A percentile compares a stretch with the other conserved stretches of the same genome.
phyloP scores from a whole-genome alignment of 2,888 invertebrate species.

The Caenorhabditis wallacei region DNA sequence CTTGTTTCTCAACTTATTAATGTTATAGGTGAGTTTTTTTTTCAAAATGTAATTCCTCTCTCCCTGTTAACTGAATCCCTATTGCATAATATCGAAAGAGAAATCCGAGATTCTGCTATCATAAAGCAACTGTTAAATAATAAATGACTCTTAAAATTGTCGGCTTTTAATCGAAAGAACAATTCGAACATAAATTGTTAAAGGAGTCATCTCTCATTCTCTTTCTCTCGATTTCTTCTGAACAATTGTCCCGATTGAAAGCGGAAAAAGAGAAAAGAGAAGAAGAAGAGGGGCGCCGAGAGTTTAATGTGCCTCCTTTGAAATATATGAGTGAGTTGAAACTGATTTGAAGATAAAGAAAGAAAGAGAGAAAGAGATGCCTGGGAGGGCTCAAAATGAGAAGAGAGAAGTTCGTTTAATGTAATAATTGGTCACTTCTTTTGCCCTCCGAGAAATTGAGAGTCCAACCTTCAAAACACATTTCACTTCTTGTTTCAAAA shows the following conservation, averaged over 20 bases:
- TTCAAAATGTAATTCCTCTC: neutral
- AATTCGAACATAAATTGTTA: conserved; percentile 49
- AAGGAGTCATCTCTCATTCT: conserved; percentile 7
- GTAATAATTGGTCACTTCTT: conserved; percentile 63
- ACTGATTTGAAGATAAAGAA: conserved; percentile 52
- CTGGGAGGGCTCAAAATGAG: conserved; percentile 31
- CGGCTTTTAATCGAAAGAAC: conserved; percentile 24
- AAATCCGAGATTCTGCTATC: neutral
- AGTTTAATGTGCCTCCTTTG: conserved; percentile 48
- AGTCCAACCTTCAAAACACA: conserved; percentile 21
- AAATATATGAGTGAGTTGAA: conserved; percentile 50
- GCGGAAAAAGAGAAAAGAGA: conserved; percentile 48
- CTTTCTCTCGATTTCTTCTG: conserved; percentile 17
- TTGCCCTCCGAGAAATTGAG: conserved; percentile 16
- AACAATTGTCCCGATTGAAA: conserved; percentile 36
- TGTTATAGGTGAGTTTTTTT: conserved; percentile 75
- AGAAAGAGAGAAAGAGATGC: too few relatives aligned
- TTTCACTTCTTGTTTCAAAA: conserved; percentile 11
- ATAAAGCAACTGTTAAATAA: conserved; percentile 22
- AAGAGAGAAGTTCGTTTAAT: conserved; percentile 42
- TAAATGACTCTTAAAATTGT: conserved; percentile 27
- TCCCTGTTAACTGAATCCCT: neutral
- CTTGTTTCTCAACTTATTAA: conserved; percentile 75
- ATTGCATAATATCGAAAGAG: too few relatives aligned
- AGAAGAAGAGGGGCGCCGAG: conserved; percentile 46